Evolutionary conservation across 2,888 invertebrate genomes (phyloP), one percentile per base, ranked within the genome.

Genomic region (Neelides folsomi): DNA sequence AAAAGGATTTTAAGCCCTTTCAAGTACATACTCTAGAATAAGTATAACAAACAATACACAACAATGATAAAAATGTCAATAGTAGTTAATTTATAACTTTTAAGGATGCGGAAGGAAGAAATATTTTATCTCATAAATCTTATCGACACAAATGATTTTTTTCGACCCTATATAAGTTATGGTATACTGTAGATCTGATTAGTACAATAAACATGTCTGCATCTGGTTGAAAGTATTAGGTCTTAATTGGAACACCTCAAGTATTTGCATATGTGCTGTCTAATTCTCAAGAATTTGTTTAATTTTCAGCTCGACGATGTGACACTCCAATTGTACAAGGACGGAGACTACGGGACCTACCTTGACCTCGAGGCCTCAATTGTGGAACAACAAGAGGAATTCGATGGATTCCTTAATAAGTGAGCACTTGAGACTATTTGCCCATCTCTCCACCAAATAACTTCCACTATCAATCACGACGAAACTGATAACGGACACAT

Each of bases 311-410:
- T 95, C 74, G 95, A 95, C 71, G 97, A 97, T 75, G 89, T 92
- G 56, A 89, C 94, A 27, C 79, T 98, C 59, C 97, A 98, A 75
- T 80, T 98, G 60, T 97, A 94, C 75, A 88, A 85, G 74, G 90
- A 93, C 74, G 92, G 93, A 55, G 97, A 98, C 74, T 93, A 89
- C 73, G 93, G 94, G 49, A 84, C 90, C 51, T 97, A 97, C 74
- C 77, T 98, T 74, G 97, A 98, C 74, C 78, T 94, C 72, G 97
- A 98, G 71, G 86, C 92, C 51, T 89, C 94, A 55, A 81, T 98
- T 66, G 86, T 85, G 66, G 97, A 98, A 71, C 97, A 98, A 71
- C 83, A 87, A 62, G 97, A 98, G 69, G 97, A 98, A 71, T 82
- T 97, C 68, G 95, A 97, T 71, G 90, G 90, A 62, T 85, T 98